A percentile compares a stretch with the other conserved stretches of the same genome.
Conservation (phyloP, 2,888 invertebrate species). For the Scrobipalpa atriplicella region DNA sequence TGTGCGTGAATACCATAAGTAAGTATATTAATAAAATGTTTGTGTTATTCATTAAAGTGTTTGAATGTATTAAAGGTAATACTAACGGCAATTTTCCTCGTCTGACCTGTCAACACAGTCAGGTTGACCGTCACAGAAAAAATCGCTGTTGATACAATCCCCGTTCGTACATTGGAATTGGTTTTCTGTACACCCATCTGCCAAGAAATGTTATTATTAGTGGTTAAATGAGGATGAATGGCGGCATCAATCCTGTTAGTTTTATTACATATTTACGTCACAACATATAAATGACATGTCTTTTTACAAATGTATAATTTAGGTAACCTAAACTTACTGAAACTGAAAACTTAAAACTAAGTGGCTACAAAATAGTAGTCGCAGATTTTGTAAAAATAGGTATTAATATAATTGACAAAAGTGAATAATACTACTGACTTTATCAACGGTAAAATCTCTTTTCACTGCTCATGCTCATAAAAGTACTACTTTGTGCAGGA, state of each 20-base stretch:
- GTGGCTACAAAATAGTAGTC: too few species aligned
- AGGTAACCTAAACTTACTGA: background rate
- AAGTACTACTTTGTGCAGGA: too few species aligned
- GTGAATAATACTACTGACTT: too few species aligned
- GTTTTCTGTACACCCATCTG: slow-evolving; percentile 45
- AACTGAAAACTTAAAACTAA: too few species aligned
- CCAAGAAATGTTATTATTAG: background rate
- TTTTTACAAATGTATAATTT: background rate
- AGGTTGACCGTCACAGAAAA: slow-evolving; percentile 82
- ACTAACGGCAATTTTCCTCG: slow-evolving; percentile 79
- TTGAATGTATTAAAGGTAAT: background rate
- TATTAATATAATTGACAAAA: too few species aligned
- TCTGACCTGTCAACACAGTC: slow-evolving; percentile 86
- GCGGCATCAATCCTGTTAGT: background rate
- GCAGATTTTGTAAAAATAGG: too few species aligned
- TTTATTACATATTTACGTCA: background rate
- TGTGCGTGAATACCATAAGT: background rate
- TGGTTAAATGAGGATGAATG: background rate
- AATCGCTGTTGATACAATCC: slow-evolving; percentile 82
- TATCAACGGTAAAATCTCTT: too few species aligned
- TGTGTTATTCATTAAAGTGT: background rate
- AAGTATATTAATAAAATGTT: background rate
- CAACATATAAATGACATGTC: background rate
- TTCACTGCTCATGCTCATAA: too few species aligned
- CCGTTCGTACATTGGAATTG: slow-evolving; percentile 75